A percentile compares a stretch with the other conserved stretches of the same genome.
phyloP scores from a whole-genome alignment of 2,113 vertebrate species.

The Myiagra hebetior region DNA sequence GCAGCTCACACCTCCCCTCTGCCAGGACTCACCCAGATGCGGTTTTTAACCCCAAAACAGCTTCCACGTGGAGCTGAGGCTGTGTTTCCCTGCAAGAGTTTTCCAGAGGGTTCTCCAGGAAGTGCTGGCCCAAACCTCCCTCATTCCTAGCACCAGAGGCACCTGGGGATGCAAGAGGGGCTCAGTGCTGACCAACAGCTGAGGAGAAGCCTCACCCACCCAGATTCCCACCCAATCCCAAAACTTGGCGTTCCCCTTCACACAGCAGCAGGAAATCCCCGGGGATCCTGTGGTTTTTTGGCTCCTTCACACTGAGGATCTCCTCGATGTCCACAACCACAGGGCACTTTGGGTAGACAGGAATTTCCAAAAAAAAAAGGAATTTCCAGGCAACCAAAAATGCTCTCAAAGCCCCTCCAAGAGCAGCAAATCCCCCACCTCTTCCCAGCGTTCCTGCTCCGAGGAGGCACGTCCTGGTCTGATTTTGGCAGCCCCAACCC shows the following conservation, averaged over 20 bases:
- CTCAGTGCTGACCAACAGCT: neutral
- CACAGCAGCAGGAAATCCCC: neutral
- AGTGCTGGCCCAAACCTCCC: neutral
- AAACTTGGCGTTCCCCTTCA: neutral
- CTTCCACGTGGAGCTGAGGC: accelerated
- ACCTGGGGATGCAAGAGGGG: neutral
- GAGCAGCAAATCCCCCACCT: too few relatives aligned
- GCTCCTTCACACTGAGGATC: neutral
- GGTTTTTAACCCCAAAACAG: neutral
- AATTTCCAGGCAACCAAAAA: neutral
- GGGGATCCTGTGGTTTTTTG: accelerated
- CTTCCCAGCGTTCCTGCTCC: neutral
- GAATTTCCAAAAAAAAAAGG: neutral
- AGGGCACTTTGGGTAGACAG: too few relatives aligned
- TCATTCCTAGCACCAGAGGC: neutral
- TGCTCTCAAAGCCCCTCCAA: accelerated
- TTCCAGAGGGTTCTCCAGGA: neutral
- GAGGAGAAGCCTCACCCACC: neutral
- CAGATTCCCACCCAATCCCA: neutral
- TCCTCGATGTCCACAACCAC: accelerated
- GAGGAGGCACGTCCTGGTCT: neutral
- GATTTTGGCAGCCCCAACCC: neutral
- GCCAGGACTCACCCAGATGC: neutral
- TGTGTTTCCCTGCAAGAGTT: accelerated
- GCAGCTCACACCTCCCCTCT: neutral